A percentile compares a stretch with the other conserved stretches of the same genome.
Evolutionary conservation across 2,797 vertebrate genomes (phyloP).

Genomic region (Coreius guichenoti): DNA sequence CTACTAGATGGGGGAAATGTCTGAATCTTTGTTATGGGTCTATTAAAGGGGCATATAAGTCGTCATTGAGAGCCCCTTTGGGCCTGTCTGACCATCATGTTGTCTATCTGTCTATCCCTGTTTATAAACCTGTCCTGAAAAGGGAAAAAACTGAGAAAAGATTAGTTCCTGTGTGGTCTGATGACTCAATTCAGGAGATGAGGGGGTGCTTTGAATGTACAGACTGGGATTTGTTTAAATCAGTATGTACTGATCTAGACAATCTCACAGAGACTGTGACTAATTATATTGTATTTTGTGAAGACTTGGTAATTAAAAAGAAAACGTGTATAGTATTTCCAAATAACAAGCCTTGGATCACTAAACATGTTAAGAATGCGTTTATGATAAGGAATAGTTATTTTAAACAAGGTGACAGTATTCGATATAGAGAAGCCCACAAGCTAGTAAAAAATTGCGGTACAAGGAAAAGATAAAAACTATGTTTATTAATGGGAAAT

Average conservation of each 20-base stretch:
- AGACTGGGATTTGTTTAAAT: not conserved
- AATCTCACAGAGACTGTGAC: not conserved
- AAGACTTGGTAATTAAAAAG: not conserved
- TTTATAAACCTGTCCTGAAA: conserved; percentile 13
- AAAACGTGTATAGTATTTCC: not conserved
- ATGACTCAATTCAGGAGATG: not conserved
- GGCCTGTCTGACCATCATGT: not conserved
- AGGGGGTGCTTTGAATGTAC: not conserved
- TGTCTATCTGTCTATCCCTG: no score
- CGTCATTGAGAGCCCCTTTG: not conserved
- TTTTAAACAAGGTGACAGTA: not conserved
- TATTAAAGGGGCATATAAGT: conserved; percentile 3
- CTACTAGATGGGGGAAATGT: not conserved
- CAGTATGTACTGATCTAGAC: not conserved
- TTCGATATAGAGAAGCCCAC: not conserved
- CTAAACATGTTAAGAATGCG: not conserved
- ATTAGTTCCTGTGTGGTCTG: not conserved
- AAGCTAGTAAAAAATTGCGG: not conserved
- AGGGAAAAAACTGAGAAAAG: not conserved
- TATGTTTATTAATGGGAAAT: no score
- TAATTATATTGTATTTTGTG: not conserved
- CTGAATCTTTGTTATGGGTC: not conserved
- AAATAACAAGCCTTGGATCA: not conserved
- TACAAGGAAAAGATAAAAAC: not conserved
- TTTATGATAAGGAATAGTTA: not conserved